Base-by-base conservation (phyloP, 2,888 invertebrate genomes). In the Dioctria linearis region DNA sequence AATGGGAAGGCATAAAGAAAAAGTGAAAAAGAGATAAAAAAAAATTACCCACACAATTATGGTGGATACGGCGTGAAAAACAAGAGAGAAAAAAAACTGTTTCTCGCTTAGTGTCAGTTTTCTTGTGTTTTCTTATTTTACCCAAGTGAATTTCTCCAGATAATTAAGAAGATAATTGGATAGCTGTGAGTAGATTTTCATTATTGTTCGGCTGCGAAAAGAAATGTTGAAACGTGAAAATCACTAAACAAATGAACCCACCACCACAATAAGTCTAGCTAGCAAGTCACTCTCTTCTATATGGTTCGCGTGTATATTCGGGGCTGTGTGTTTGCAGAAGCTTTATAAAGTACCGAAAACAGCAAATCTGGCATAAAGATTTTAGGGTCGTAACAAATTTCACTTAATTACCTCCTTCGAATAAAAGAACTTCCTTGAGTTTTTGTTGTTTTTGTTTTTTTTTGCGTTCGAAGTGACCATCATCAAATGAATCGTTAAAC, bases 81-180 rank as follows among this genome's bases (percentile, higher is more conserved):
- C 2, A 25, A 25, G 25, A 25, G 25, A 25, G n/a, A 25, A 25
- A 25, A 25, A 54, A 4, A n/a, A 46, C 4, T 11, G 25, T 49
- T 49, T 69, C 25, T 43, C 25, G 13, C 69, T 69, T 39, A 39
- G 8, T 51, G 51, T 8, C 25, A 59, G 8, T 54, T 49, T 54
- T 11, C 37, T 39, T 39, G 42, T 54, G 43, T 73, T 73, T 67
- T 73, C 73, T 73, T 73, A 73, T 73, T 73, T 73, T 51, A 73
- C 73, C 73, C 73, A 73, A 73, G 73, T 73, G 73, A 42, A 57
- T 73, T 73, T 73, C 73, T 73, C 59, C 59, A 59, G 57, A 73
- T 73, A 73, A 73, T 73, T 73, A 73, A 59, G 73, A 73, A 73
- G 73, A 59, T 73, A 73, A 73, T 73, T 73, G 73, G 73, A 73